Conservation (phyloP, 1,140 invertebrate genomes). For the Tenebrio molitor region DNA sequence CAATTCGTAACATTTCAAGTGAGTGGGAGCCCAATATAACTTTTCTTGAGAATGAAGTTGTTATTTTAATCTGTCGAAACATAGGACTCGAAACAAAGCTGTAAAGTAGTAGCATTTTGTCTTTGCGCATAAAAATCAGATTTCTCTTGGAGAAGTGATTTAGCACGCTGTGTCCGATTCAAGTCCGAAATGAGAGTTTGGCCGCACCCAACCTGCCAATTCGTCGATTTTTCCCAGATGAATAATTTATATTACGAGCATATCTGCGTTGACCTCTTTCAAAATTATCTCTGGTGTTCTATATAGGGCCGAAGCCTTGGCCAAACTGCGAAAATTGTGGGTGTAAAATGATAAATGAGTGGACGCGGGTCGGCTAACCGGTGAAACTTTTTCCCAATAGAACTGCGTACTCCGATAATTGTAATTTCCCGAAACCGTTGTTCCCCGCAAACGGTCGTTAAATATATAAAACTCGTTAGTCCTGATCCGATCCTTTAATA, state of each 20-base stretch:
- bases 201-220: no score
- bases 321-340: not conserved
- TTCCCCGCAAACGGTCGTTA: not conserved
- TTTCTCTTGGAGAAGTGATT: no score
- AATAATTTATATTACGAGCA: constrained; percentile 1
- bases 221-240: no score
- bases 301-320: not conserved
- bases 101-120: no score
- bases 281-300: not conserved
- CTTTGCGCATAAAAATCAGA: no score
- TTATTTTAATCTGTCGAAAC: no score
- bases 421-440: not conserved
- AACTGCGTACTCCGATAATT: not conserved
- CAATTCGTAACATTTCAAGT: no score
- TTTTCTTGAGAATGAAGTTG: no score
- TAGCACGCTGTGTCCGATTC: no score
- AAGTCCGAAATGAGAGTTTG: no score
- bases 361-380: not conserved
- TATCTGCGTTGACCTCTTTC: not conserved
- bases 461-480: not conserved
- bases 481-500: constrained; percentile 7
- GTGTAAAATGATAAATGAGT: constrained; percentile 19
- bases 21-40: no score
- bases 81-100: no score
- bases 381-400: not conserved